Base-by-base conservation (phyloP, 92 coral and sea anemone species). In the Diadumene lineata region DNA sequence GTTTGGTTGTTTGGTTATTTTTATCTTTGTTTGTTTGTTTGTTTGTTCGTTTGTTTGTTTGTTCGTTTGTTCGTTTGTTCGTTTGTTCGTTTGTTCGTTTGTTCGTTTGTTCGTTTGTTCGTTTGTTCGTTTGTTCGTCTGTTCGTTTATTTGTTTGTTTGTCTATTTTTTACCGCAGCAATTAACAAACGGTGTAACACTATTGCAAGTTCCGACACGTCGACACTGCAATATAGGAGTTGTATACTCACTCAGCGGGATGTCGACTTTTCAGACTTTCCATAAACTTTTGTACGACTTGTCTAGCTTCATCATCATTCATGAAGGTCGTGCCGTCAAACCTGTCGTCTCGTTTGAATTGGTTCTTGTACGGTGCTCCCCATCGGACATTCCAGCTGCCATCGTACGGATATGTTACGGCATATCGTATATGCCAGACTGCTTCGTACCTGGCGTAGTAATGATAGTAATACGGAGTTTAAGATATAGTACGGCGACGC, bases 351-450 rank as follows among this genome's bases (percentile, higher is more conserved):
- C 83, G 85, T 32, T 76, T 31, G 46, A 90, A 88, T 50, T 80
- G 85, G 11, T 65, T 77, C 28, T 72, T 80, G 26, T 58, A 58
- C 51, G 74, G 89, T 50, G 34, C 81, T 56, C 82, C 69, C 43
- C 85, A 84, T 11, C 81, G 57, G 38, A 92, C 82, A 18, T 70
- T 57, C 27, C 76, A 73, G 1, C 91, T 75, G 18, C 81, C 83
- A 79, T 92, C 93, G 27, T 81, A 76, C 28, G 97, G 97, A 81
- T 66, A 92, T 24, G 85, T 69, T 15, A 75, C 75, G 16, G 85
- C 83, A 22, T 75, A 88, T 56, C 80, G 86, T 7, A 88, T 81
- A 33, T 66, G 66, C 82, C 87, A 86, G 3, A 87, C 68, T 2
- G 93, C 97, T n/a, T 85, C 85, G 57, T 78, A 82, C 48, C 48